Conservation (phyloP, 2,888 invertebrate species). For the Cephus rjabovi region DNA sequence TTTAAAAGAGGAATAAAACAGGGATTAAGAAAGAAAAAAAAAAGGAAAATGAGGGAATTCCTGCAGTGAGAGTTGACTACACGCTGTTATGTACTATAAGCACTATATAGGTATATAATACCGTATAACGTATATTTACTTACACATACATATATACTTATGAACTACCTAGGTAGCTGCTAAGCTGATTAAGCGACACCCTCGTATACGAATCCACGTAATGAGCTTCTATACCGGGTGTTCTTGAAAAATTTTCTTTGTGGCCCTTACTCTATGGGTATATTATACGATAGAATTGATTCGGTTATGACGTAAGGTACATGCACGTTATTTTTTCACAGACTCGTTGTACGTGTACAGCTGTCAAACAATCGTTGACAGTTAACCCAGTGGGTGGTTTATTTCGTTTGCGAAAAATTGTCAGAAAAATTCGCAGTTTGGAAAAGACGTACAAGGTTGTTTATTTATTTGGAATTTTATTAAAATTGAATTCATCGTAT, state of each 20-base stretch:
- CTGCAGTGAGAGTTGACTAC: neutral
- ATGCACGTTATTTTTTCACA: neutral
- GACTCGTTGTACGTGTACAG: neutral
- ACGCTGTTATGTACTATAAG: neutral
- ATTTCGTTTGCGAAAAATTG: neutral
- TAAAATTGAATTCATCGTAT: neutral
- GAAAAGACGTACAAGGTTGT: neutral
- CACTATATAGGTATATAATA: neutral
- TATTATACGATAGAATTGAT: neutral
- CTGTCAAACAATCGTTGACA: neutral
- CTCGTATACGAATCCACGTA: constrained; percentile 32
- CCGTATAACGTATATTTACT: neutral
- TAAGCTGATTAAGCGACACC: constrained; percentile 41
- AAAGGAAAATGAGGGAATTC: neutral
- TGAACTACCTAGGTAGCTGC: constrained; percentile 33
- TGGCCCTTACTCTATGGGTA: neutral
- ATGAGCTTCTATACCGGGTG: constrained; percentile 37
- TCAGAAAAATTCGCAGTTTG: neutral
- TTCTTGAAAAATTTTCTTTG: constrained; percentile 2
- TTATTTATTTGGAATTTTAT: neutral
- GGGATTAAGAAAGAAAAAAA: neutral
- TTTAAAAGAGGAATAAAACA: neutral
- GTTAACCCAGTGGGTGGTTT: neutral
- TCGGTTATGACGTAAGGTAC: neutral
- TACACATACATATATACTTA: constrained; percentile 5